Evolutionary conservation across 2,113 vertebrate genomes (phyloP).

Genomic region (Malurus melanocephalus): DNA sequence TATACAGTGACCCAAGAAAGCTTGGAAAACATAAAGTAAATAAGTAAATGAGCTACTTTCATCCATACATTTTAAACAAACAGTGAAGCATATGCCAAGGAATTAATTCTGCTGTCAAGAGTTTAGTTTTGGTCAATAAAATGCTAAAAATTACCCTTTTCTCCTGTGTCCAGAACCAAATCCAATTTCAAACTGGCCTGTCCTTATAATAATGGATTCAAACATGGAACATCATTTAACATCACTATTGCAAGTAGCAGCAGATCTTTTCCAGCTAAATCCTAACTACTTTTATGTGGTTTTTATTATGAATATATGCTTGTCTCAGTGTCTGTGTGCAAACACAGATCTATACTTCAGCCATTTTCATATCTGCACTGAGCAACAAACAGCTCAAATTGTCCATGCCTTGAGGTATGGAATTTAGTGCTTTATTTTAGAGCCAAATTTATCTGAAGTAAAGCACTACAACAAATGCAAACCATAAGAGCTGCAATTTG

Average conservation of each 20-base stretch:
- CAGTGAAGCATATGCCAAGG: not conserved
- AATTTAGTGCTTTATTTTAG: conserved; percentile 5
- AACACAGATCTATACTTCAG: not conserved
- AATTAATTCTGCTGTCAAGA: not conserved
- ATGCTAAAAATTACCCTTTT: not conserved
- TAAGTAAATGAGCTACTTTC: not conserved
- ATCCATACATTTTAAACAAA: not conserved
- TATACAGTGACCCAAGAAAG: not conserved
- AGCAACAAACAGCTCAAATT: conserved; percentile 8
- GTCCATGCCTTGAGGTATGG: not conserved
- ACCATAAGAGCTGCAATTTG: not conserved
- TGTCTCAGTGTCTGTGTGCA: not conserved
- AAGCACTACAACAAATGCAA: conserved; percentile 15
- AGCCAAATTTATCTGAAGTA: conserved; percentile 1
- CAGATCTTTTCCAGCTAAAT: not conserved
- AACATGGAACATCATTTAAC: not conserved
- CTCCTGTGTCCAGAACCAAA: not conserved
- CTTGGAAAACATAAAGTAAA: not conserved
- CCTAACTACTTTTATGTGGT: not conserved
- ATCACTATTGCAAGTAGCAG: not conserved
- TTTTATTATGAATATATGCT: not conserved
- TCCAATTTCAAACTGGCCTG: not conserved
- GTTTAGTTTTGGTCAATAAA: not conserved
- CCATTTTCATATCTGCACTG: not conserved
- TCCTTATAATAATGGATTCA: not conserved